Evolutionary conservation across 2,113 vertebrate genomes (phyloP), one percentile per base, ranked within the genome.

Genomic region (Danionella cerebrum): DNA sequence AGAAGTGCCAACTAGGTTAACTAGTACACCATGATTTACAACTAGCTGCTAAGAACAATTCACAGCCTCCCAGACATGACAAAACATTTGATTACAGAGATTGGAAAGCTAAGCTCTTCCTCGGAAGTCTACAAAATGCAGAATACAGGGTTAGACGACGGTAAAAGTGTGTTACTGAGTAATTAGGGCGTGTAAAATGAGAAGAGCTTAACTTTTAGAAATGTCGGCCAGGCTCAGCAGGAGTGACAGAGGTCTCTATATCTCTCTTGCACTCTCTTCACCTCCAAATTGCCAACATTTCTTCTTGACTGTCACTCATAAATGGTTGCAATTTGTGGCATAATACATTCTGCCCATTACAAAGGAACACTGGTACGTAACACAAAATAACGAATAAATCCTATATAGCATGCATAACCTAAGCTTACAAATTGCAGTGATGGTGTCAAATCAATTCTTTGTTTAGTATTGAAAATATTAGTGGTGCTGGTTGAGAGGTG

Each of bases 1-100:
- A 85, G 82, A 88, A 86, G 85, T 78, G 65, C 65, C 77, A 86
- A 81, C 82, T 80, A 84, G 81, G 84, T 84, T 79, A 85, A 71
- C 18, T 25, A 9, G 81, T 81, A 83, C 74, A 25, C 53, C 75
- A 79, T 71, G 76, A 79, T 83, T 82, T 85, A 86, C 78, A 83
- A 84, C 82, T 79, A 72, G 75, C 80, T 71, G 54, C 79, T 85
- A 86, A 85, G 82, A 84, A 80, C 87, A 87, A 79, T 74, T 74
- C 38, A 50, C n/a, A 52, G 0, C 1, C 27, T 6, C 22, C 14
- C 45, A 10, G 27, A 38, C 29, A 6, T 3, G 29, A 11, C 33
- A 50, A 50, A 59, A 42, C 41, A 16, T 38, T 44, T 24, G 42
- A 12, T 5, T 9, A 53, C n/a, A 5, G 42, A 54, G 31, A 67